Base-by-base conservation (phyloP, 2,113 vertebrate species). In the Corvus cornix region DNA sequence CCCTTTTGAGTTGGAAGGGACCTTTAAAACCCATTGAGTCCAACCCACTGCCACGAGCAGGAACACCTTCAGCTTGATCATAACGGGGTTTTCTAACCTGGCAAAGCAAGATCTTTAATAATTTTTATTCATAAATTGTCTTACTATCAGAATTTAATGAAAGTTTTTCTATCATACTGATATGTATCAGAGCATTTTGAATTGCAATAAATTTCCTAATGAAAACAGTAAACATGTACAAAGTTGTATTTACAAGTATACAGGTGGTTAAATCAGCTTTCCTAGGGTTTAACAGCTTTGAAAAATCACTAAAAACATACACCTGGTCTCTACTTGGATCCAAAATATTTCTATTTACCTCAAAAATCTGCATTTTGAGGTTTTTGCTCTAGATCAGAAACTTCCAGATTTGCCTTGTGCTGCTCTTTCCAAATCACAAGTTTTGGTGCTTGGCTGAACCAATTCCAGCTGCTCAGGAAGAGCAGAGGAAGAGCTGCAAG, bases 151-250 rank as follows among this genome's bases (percentile, higher is more conserved):
- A n/a, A 51, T 64, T 79, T 55, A 46, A 30, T 5, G 8, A 39
- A 24, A 63, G 3, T 4, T 84, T 80, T 66, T 16, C 49, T 39
- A 0, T 5, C 1, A 3, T 5, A 20, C 39, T 28, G 39, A 41
- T 41, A 41, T 13, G 31, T 8, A 68, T 10, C 23, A 13, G 1
- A 14, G 28, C 8, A 6, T 20, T 35, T 24, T 27, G 35, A 58
- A 55, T 13, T 3, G 17, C n/a, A 88, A 9, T 41, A 20, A 66
- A 37, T 26, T 49, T 52, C 70, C 56, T 28, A 19, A 58, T 23
- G 12, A 17, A 78, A 78, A 31, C 0, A 41, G 8, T 0, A 22
- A 24, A 43, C 1, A 0, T 0, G 1, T 9, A n/a, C 23, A 10
- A 30, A 58, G 31, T 21, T 64, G 8, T 30, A 7, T 52, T 67